phyloP scores from a whole-genome alignment of 1,140 invertebrate species.

The Eciton burchellii region DNA sequence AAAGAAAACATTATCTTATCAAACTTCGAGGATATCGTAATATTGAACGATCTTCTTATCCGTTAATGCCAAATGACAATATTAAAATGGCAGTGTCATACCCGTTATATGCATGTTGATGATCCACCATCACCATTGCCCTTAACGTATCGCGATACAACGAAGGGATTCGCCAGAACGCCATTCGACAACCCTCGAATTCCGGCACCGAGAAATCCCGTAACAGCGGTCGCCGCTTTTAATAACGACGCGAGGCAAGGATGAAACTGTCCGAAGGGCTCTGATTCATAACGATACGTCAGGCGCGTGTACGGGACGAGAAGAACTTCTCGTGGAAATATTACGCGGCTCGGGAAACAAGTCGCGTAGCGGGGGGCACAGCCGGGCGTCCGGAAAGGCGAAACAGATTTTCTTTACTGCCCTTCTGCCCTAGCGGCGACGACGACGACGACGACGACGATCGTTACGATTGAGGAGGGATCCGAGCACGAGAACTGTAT shows the following conservation, averaged over 20 bases:
- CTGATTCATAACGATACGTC: slow-evolving; percentile 60
- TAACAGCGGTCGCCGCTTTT: slow-evolving; percentile 8
- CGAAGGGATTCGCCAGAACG: slow-evolving; percentile 25
- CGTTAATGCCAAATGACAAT: too few relatives aligned
- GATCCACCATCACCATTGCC: neutral
- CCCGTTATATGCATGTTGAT: neutral
- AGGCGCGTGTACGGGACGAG: slow-evolving; percentile 49
- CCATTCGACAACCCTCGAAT: slow-evolving; percentile 13
- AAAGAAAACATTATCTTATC: neutral
- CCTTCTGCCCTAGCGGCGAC: slow-evolving; percentile 57
- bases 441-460: slow-evolving; percentile 37
- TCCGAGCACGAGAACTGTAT: slow-evolving; percentile 52
- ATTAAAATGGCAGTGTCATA: too few relatives aligned
- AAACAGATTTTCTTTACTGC: slow-evolving; percentile 78
- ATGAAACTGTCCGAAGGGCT: slow-evolving; percentile 52
- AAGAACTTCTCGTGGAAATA: slow-evolving; percentile 58
- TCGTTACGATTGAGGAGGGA: slow-evolving; percentile 52
- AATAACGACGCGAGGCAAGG: slow-evolving; percentile 47
- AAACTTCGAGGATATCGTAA: neutral
- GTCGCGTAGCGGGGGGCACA: slow-evolving; percentile 51
- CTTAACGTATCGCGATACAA: neutral
- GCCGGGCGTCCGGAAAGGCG: slow-evolving; percentile 64
- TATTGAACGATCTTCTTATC: neutral
- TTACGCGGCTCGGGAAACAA: slow-evolving; percentile 57
- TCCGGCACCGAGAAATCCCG: slow-evolving; percentile 10